phyloP scores from a whole-genome alignment of 2,797 vertebrate species.

The Thalassophryne amazonica region DNA sequence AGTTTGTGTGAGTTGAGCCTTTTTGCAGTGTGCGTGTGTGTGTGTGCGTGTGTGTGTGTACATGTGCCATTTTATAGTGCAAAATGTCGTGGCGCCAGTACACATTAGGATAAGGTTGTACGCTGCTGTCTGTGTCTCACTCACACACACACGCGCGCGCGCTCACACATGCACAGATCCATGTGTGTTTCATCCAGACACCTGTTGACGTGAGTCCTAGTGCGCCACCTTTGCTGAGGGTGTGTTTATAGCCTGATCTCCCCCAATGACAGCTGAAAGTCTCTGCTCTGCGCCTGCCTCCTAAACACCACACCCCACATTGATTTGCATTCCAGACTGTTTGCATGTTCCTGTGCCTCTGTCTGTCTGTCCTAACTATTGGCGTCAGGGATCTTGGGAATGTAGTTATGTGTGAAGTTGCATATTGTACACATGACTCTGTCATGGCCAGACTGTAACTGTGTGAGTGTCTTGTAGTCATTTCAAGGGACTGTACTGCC shows the following conservation, averaged over 20 bases:
- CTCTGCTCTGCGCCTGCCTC: slow-evolving; percentile 28
- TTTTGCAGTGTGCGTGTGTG: not conserved
- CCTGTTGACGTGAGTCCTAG: slow-evolving; percentile 55
- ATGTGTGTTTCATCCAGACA: slow-evolving; percentile 55
- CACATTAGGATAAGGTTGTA: slow-evolving; percentile 40
- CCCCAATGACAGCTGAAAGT: slow-evolving; percentile 63
- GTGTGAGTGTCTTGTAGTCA: slow-evolving; percentile 18
- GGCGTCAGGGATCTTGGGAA: slow-evolving; percentile 4
- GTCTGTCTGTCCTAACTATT: not conserved
- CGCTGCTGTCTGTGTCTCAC: no score
- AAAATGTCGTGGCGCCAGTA: slow-evolving; percentile 31
- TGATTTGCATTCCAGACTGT: slow-evolving; percentile 20
- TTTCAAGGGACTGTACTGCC: slow-evolving; percentile 10
- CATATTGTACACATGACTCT: slow-evolving; percentile 6
- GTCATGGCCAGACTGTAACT: not conserved
- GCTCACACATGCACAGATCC: slow-evolving; percentile 22
- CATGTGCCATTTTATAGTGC: slow-evolving; percentile 43
- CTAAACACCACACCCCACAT: slow-evolving; percentile 54
- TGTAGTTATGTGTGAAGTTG: slow-evolving; percentile 14
- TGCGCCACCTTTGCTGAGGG: slow-evolving; percentile 62
- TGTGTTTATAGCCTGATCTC: slow-evolving; percentile 58
- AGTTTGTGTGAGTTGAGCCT: slow-evolving; percentile 45
- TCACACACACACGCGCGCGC: not conserved
- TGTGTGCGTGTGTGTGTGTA: slow-evolving; percentile 13
- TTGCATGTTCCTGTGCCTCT: not conserved